Evolutionary conservation across 2,113 vertebrate species (phyloP).

Genomic region (Notarius lentiginosus): DNA sequence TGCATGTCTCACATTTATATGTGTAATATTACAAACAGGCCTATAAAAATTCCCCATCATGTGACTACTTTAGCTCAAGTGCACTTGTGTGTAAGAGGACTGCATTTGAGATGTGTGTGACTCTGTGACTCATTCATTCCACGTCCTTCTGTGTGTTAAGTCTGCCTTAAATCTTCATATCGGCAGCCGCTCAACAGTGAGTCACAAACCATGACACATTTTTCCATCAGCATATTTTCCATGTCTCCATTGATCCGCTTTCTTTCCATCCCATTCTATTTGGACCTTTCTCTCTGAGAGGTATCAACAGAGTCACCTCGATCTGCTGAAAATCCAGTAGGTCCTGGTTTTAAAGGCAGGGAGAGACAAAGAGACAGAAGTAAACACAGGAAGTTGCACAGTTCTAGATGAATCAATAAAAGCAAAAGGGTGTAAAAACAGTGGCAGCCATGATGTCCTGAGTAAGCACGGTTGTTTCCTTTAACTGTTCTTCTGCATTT

Average conservation of each 20-base stretch:
- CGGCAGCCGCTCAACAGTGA: background rate
- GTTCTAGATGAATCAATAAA: constrained; percentile 35
- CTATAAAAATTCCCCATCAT: background rate
- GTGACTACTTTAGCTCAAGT: background rate
- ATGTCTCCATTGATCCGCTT: background rate
- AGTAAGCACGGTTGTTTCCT: constrained; percentile 19
- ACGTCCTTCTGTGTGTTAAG: background rate
- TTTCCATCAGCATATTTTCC: background rate
- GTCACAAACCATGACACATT: background rate
- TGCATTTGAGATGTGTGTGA: background rate
- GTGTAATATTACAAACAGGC: background rate
- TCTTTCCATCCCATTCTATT: background rate
- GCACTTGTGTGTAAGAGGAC: background rate
- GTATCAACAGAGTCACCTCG: background rate
- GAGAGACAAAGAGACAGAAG: background rate
- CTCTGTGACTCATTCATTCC: background rate
- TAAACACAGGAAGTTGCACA: constrained; percentile 9
- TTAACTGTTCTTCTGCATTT: constrained; percentile 16
- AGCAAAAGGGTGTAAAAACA: constrained; percentile 12
- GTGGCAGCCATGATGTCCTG: background rate
- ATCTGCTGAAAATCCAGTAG: constrained; percentile 2
- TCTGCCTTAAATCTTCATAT: background rate
- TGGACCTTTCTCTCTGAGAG: background rate
- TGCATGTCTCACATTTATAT: background rate
- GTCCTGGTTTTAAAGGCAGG: background rate